phyloP scores from a whole-genome alignment of 2,797 vertebrate species.

The Chrosomus eos region DNA sequence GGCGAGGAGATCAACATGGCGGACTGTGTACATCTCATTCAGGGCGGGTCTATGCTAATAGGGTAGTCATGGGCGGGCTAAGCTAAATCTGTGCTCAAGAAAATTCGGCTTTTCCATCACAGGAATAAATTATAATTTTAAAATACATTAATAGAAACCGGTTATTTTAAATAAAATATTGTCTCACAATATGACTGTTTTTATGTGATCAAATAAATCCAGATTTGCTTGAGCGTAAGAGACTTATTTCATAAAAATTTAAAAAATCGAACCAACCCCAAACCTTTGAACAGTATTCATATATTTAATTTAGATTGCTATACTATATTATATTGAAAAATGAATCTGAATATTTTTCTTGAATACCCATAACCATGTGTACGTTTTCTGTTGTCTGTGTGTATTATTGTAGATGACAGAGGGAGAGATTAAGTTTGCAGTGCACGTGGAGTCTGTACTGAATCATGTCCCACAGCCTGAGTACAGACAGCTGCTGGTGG shows the following conservation, averaged over 20 bases:
- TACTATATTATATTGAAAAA: neutral
- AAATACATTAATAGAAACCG: neutral
- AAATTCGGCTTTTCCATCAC: neutral
- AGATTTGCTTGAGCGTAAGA: neutral
- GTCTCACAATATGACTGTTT: neutral
- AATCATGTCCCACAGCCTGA: constrained; percentile 96
- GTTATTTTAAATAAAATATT: neutral
- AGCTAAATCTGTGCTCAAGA: too few relatives aligned
- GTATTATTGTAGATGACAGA: constrained; percentile 87
- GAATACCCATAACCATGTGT: neutral
- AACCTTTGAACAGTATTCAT: neutral
- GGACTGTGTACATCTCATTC: too few relatives aligned
- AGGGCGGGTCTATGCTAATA: too few relatives aligned
- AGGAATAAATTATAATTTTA: neutral
- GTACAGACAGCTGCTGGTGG: constrained; percentile 95
- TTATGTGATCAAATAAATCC: neutral
- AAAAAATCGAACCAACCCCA: neutral
- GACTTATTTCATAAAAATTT: neutral
- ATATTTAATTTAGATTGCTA: neutral
- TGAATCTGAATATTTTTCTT: neutral
- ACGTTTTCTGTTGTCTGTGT: constrained; percentile 12
- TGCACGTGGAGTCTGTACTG: constrained; percentile 95
- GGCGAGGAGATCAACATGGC: too few relatives aligned
- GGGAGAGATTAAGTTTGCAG: constrained; percentile 96
- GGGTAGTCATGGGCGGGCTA: too few relatives aligned